Base-by-base conservation (phyloP, 1,140 invertebrate genomes). In the Trichonephila clavata region DNA sequence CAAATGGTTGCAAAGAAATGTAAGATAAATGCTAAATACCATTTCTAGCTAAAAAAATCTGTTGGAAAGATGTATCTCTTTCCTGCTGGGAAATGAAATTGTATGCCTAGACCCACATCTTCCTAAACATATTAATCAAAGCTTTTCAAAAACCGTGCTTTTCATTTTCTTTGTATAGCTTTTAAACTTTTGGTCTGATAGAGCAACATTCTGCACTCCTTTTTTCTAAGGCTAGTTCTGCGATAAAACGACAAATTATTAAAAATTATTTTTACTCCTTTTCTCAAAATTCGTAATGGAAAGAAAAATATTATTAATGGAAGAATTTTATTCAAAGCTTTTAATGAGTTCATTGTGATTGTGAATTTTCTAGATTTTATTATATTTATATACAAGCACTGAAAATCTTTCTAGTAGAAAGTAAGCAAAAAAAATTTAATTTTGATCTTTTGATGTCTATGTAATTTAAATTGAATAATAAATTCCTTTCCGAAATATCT, bases 111-210 rank as follows among this genome's bases (percentile, higher is more conserved):
- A 86, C 39, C 63, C 18, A 32, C 61, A 16, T 87, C 61, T 63
- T 87, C 86, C 39, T 88, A 20, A 88, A 88, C 14, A 32, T 88
- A 87, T 87, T 87, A 87, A 87, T 87, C 86, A 87, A 87, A 65
- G 24, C 86, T 50, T 88, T 88, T 88, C 59, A 88, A 71, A 88
- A 86, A 24, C 57, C 57, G 18, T 86, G 84, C 14, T 39, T 61
- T 86, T 32, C 57, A 6, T 14, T 61, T 59, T 59, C 43, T 83
- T 83, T 27, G 20, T 83, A 5, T 21, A 2, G 20, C 57, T 83
- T 83, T 83, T 83, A n/a, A n/a, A 27, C n/a, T 18, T 83, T 59
- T 50, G n/a, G 81, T 86, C 20, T 63, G 14, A 86, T 20, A 61
- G 21, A 14, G 27, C 59, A 86, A 86, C 14, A 24, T 61, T 1